Conservation (phyloP, 2,113 vertebrate species). For the Erythrocercus mccallii region DNA sequence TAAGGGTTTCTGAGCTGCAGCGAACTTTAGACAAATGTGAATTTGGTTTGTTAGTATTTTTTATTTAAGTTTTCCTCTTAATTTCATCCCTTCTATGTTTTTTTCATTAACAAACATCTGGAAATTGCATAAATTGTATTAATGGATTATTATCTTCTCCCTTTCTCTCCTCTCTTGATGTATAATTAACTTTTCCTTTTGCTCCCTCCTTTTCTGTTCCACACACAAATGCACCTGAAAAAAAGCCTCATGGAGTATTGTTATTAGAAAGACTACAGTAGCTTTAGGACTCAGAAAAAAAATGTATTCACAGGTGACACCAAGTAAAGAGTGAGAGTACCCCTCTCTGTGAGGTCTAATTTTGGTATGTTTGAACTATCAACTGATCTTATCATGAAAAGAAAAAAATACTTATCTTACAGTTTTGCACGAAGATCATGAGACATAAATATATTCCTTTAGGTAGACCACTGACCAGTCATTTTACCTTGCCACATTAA, state of each 20-base stretch:
- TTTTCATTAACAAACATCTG: constrained; percentile 15
- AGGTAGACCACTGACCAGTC: not conserved
- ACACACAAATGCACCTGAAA: not conserved
- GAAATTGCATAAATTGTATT: not conserved
- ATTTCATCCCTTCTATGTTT: constrained; percentile 28
- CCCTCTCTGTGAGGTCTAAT: not conserved
- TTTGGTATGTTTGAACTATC: not conserved
- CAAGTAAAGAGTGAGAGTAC: not conserved
- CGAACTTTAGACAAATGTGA: not conserved
- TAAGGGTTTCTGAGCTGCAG: constrained; percentile 18
- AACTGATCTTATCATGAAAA: not conserved
- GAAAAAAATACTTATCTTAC: not conserved
- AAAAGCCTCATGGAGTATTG: not conserved
- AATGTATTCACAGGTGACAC: not conserved
- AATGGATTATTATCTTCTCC: not conserved
- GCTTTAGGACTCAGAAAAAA: not conserved
- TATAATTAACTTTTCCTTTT: constrained; percentile 23
- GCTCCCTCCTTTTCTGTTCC: not conserved
- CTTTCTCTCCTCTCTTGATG: not conserved
- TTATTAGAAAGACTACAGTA: not conserved
- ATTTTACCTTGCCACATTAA: not conserved
- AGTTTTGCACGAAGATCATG: not conserved
- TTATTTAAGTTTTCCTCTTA: constrained; percentile 2
- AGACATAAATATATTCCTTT: constrained; percentile 28
- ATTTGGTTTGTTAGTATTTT: constrained; percentile 23